phyloP scores from a whole-genome alignment of 2,888 invertebrate species.

The Spicauda simplicius region DNA sequence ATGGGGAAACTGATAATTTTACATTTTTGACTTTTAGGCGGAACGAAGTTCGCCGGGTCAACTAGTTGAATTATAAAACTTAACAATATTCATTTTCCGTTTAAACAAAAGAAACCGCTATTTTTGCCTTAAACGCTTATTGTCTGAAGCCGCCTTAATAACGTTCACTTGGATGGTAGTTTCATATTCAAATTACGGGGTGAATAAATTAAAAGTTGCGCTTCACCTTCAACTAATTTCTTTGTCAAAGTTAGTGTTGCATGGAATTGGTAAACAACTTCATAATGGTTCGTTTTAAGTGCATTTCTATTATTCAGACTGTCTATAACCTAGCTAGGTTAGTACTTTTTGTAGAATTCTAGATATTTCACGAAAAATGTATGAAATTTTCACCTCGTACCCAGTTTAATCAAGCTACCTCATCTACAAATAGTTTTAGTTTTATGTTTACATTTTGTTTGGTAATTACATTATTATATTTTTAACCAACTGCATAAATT shows the following conservation, averaged over 20 bases:
- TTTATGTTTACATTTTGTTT: no score
- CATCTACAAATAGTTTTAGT: constrained; percentile 6
- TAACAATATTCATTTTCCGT: no score
- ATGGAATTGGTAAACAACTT: constrained; percentile 61
- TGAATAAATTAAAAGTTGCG: constrained; percentile 70
- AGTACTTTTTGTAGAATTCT: constrained; percentile 4
- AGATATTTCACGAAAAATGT: constrained; percentile 13
- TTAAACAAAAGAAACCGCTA: no score
- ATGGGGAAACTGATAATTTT: no score
- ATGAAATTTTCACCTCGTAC: not conserved
- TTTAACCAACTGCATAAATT: no score
- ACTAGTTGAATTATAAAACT: no score
- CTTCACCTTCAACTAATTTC: constrained; percentile 58
- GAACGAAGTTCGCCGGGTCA: no score
- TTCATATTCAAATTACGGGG: constrained; percentile 66
- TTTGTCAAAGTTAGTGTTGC: constrained; percentile 65
- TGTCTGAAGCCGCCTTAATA: constrained; percentile 7
- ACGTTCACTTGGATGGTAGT: constrained; percentile 46
- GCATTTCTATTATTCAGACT: constrained; percentile 37
- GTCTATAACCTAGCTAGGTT: not conserved
- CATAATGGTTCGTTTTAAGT: constrained; percentile 47
- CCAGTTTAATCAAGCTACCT: not conserved
- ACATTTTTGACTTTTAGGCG: no score
- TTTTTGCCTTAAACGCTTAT: not conserved
- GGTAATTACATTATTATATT: no score